A percentile compares a stretch with the other conserved stretches of the same genome.
Conservation (phyloP, 92 coral and sea anemone genomes). For the Actinernus sp. region DNA sequence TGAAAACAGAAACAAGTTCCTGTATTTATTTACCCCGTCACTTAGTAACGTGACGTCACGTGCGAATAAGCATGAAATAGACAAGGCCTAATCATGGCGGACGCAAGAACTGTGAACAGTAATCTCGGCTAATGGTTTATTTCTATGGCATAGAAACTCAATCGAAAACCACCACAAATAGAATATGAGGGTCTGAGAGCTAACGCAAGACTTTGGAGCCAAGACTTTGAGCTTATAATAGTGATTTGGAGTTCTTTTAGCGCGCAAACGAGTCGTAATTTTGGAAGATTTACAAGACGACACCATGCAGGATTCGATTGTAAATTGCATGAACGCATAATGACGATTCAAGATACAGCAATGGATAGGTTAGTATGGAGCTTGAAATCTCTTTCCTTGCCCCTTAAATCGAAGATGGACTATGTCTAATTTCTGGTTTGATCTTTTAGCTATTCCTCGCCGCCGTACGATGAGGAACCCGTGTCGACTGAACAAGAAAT, state of each 20-base stretch:
- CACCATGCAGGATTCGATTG: neutral
- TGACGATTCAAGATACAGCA: slow-evolving; percentile 34
- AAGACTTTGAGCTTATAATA: neutral
- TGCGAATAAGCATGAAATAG: neutral
- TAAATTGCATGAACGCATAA: neutral
- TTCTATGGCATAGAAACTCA: neutral
- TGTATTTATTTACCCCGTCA: slow-evolving; percentile 75
- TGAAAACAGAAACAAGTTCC: neutral
- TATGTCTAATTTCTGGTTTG: neutral
- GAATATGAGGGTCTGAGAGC: too few species aligned
- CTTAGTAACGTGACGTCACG: slow-evolving; percentile 55
- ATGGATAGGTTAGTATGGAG: slow-evolving; percentile 41
- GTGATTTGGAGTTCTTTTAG: neutral
- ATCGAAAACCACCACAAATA: neutral
- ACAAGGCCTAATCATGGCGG: too few species aligned
- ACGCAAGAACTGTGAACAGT: too few species aligned
- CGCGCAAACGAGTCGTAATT: neutral
- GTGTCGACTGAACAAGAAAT: slow-evolving; percentile 14
- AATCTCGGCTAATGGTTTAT: too few species aligned
- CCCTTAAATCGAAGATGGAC: neutral
- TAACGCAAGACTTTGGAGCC: too few species aligned
- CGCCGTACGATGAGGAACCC: slow-evolving; percentile 18
- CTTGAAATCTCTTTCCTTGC: neutral
- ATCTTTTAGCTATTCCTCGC: slow-evolving; percentile 14
- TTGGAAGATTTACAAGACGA: neutral